These are phyloP conservation scores for Oxyura jamaicensis DNA, from an alignment of 2,113 vertebrate genomes.

Conservation along the genomic window DNA sequence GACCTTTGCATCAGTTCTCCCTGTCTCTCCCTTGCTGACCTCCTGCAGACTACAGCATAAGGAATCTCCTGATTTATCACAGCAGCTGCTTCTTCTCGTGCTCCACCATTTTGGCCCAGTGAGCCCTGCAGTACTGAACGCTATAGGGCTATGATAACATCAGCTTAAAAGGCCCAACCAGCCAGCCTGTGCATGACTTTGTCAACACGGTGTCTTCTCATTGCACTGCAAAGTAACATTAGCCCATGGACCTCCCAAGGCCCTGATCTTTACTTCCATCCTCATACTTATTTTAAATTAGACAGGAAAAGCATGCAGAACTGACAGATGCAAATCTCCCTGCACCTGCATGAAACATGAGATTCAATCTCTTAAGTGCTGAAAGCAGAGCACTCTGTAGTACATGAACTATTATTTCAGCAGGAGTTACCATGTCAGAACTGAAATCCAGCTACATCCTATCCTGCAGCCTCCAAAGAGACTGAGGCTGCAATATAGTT, in stretches of 20 bases:
- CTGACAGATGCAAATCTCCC: neutral
- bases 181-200: neutral
- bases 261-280: neutral
- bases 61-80: neutral
- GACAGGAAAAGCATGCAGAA: neutral
- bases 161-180: neutral
- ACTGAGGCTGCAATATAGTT: neutral
- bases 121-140: neutral
- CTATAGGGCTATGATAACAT: neutral
- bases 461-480: neutral
- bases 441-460: neutral
- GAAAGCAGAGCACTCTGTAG: neutral
- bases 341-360: neutral
- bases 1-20: neutral
- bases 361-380: neutral
- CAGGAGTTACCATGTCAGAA: neutral
- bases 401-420: neutral
- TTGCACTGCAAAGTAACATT: neutral
- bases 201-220: neutral
- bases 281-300: neutral
- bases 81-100: neutral
- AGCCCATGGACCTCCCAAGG: neutral
- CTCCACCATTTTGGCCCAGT: neutral
- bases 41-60: neutral
- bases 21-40: neutral